Evolutionary conservation across 1,140 invertebrate species (phyloP).

Genomic region (Leucophenga varia): DNA sequence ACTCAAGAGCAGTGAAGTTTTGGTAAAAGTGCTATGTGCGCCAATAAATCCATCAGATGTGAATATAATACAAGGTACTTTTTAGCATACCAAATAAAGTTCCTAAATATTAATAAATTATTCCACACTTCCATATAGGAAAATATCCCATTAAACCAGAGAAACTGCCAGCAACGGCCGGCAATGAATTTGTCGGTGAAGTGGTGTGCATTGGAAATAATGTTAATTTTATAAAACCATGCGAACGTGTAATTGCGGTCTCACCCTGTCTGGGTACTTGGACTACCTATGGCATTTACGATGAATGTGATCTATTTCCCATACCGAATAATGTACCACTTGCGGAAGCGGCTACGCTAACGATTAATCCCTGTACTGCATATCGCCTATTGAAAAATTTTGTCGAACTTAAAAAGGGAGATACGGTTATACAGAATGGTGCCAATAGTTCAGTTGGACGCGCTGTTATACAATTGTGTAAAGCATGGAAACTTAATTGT

Average conservation of each 20-base stretch:
- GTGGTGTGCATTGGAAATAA: constrained; percentile 71
- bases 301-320: constrained; percentile 66
- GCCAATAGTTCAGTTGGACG: constrained; percentile 96
- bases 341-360: constrained; percentile 81
- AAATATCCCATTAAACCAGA: constrained; percentile 88
- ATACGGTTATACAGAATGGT: constrained; percentile 93
- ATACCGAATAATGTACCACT: constrained; percentile 70
- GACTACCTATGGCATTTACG: constrained; percentile 72
- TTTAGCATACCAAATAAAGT: too few species aligned
- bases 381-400: constrained; percentile 96
- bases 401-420: constrained; percentile 74
- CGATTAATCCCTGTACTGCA: constrained; percentile 95
- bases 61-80: constrained; percentile 92
- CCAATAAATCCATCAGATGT: constrained; percentile 96
- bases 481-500: constrained; percentile 73
- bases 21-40: constrained; percentile 83
- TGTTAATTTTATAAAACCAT: constrained; percentile 67
- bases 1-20: constrained; percentile 60
- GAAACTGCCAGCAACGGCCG: constrained; percentile 76
- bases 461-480: constrained; percentile 88
- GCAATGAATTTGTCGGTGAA: constrained; percentile 92
- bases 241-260: constrained; percentile 83
- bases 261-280: constrained; percentile 79
- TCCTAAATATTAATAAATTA: too few species aligned
- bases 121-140: too few species aligned